A percentile compares a stretch with the other conserved stretches of the same genome.
Evolutionary conservation across 35 echinoderm and acorn worm species (phyloP).

Genomic region (Ophioderma brevispina): DNA sequence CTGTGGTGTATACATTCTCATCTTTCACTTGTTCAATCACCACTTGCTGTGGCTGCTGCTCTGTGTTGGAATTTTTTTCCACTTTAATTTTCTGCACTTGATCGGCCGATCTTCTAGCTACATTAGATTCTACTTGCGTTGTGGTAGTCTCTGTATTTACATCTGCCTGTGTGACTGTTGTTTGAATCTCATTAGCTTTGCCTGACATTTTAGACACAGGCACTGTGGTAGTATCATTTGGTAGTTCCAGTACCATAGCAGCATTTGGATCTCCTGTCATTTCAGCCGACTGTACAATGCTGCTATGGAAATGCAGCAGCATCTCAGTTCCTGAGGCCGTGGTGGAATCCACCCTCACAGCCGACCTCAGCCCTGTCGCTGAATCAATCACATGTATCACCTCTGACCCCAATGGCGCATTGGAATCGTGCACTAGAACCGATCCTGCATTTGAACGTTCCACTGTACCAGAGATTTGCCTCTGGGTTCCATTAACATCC

Average conservation of each 20-base stretch:
- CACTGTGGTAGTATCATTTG: not conserved
- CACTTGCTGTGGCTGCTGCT: too few relatives aligned
- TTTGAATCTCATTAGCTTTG: not conserved
- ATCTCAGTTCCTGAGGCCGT: not conserved
- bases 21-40: too few relatives aligned
- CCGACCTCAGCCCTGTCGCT: not conserved
- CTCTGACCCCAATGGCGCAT: not conserved
- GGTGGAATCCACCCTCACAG: not conserved
- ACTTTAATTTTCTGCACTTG: too few relatives aligned
- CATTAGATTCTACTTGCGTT: too few relatives aligned
- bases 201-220: not conserved
- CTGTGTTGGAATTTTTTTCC: too few relatives aligned
- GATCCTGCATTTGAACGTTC: not conserved
- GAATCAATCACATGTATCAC: not conserved
- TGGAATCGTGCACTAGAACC: not conserved
- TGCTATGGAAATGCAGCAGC: slow-evolving; percentile 8
- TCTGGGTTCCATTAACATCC: not conserved
- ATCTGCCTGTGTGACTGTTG: not conserved
- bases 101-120: too few relatives aligned
- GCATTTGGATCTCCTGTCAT: not conserved
- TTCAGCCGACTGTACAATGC: not conserved
- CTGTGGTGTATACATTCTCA: too few relatives aligned
- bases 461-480: not conserved
- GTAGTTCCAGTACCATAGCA: not conserved
- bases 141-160: too few relatives aligned